These are phyloP conservation scores for Ammospiza maritima DNA, from an alignment of 2,797 vertebrate species.

Conservation along the genomic window DNA sequence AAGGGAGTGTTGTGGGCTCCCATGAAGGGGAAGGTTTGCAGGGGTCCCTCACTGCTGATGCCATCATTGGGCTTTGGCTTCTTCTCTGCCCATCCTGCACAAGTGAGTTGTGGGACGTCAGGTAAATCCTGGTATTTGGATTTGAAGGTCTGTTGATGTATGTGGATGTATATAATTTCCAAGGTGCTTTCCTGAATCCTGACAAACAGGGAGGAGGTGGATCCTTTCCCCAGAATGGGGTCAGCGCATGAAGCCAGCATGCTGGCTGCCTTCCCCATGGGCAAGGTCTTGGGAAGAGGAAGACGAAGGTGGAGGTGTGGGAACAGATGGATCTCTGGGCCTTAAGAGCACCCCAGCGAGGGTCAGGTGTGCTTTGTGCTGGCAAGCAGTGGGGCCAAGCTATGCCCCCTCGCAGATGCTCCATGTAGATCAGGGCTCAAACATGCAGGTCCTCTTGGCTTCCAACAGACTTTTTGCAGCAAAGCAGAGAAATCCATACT, in stretches of 20 bases:
- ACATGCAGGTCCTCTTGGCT: not conserved
- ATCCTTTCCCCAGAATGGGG: not conserved
- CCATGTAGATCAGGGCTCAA: not conserved
- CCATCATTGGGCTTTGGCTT: not conserved
- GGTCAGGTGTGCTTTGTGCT: not conserved
- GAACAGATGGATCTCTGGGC: not conserved
- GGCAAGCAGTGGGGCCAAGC: not conserved
- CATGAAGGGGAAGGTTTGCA: not conserved
- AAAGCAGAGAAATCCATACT: not conserved
- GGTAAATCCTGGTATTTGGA: not conserved
- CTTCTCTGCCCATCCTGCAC: not conserved
- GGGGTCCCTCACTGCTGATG: not conserved
- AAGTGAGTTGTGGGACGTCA: fast-evolving
- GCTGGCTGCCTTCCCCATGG: not conserved
- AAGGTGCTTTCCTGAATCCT: fast-evolving
- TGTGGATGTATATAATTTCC: not conserved
- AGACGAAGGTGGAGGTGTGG: not conserved
- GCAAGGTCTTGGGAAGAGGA: not conserved
- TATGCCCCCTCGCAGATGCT: not conserved
- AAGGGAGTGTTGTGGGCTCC: slow-evolving; percentile 17
- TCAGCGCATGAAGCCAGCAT: not conserved
- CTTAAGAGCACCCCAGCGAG: not conserved
- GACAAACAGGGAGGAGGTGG: not conserved
- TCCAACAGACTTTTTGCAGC: not conserved
- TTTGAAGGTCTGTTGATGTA: not conserved